Evolutionary conservation across 2,113 vertebrate species (phyloP), one percentile per base, ranked within the genome.

Genomic region (Bos indicus): DNA sequence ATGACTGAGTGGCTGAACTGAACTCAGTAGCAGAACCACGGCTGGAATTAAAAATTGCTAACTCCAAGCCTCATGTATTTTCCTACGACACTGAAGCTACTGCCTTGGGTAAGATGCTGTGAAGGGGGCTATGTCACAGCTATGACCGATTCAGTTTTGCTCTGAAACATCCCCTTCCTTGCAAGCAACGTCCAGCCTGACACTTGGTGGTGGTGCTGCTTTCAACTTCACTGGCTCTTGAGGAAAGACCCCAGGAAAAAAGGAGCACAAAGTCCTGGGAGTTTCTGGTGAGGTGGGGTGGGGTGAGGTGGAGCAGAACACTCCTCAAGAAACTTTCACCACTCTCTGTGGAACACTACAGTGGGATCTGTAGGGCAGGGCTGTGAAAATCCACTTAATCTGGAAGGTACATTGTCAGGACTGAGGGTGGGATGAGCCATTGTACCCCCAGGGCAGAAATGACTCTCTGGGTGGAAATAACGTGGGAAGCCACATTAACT

Each of bases 401-500:
- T 60, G 56, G 21, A 1, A 15, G 51, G 11, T 13, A 28, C 5
- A 4, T 11, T 2, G 46, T 62, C 43, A 94, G 62, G 91, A 64
- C 46, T n/a, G n/a, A 62, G 54, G 46, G 56, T 80, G 25, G 77
- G 56, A 77, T 36, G 25, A 86, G 25, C 57, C 82, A 9, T 21
- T 4, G 6, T 25, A 51, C 62, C 46, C 89, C n/a, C 12, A 86
- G 91, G 56, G 64, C 25, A 92, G 48, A 91, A 87, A 92, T 23
- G 54, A 82, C 52, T 95, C 46, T 78, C 54, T 54, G 57, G 43
- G 52, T 54, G 82, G 95, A 92, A 96, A 91, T 95, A 60, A 88
- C 9, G 15, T 84, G 52, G 78, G 59, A 90, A 96, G 88, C 36
- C 67, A 80, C n/a, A 36, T 96, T 95, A 98, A 98, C 96, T 97